Evolutionary conservation across 2,113 vertebrate species (phyloP).

Genomic region (Catharus minimus): DNA sequence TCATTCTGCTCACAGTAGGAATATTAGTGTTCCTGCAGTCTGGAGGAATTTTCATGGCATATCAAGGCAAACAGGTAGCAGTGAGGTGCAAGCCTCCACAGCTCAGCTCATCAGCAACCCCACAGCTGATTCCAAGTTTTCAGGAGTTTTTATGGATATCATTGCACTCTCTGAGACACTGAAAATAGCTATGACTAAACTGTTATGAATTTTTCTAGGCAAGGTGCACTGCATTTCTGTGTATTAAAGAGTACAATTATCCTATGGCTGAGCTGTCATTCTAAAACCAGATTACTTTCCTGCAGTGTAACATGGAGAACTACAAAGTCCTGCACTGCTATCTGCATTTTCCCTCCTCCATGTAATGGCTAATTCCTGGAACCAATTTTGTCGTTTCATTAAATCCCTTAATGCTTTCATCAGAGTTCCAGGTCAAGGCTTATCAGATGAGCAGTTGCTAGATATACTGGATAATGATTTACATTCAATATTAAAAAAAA

Average conservation of each 20-base stretch:
- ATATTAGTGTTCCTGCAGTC: not conserved
- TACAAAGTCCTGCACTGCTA: not conserved
- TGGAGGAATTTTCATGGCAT: not conserved
- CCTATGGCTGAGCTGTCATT: not conserved
- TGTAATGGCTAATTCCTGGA: not conserved
- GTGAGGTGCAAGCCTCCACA: not conserved
- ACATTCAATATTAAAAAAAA: not conserved
- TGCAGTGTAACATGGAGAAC: not conserved
- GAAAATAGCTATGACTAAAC: not conserved
- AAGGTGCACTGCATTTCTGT: not conserved
- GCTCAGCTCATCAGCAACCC: fast-evolving
- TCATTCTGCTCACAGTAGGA: not conserved
- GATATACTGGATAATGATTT: not conserved
- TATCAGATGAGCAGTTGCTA: not conserved
- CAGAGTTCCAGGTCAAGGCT: not conserved
- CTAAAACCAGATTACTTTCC: not conserved
- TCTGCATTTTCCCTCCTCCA: not conserved
- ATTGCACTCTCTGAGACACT: not conserved
- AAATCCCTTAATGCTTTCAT: not conserved
- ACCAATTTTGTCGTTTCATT: conserved; percentile 1
- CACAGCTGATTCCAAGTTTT: not conserved
- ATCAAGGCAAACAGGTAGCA: not conserved
- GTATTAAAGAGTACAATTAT: not conserved
- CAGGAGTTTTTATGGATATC: not conserved
- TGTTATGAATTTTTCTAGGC: not conserved